Base-by-base conservation (phyloP, 2,888 invertebrate genomes). In the Cataglyphis rosenhaueri region DNA sequence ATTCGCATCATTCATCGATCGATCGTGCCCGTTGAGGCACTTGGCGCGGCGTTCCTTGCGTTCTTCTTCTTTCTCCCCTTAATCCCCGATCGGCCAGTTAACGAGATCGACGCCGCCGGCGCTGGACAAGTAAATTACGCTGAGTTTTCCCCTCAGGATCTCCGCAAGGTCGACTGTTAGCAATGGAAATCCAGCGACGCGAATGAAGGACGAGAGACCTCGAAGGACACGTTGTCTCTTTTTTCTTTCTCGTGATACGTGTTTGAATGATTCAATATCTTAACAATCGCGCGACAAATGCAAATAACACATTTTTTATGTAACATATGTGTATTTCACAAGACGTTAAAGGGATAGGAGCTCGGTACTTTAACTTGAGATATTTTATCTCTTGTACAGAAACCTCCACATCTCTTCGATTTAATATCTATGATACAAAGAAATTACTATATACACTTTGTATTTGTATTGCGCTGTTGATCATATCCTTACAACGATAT, bases 61-160 rank as follows among this genome's bases (percentile, higher is more conserved):
- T 62, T 62, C 71, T 82, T 66, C 79, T 86, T 81, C 78, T 79
- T 73, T 74, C 76, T 89, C 92, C 91, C 89, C 92, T 93, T 93
- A 92, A 93, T 93, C 92, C 93, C 86, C 89, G 92, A 94, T 93
- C 93, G 84, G 91, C 89, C 86, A 93, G 91, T 92, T 94, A 93
- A 93, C 93, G 93, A 93, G 93, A 87, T 92, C 92, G 92, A 89
- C 89, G 92, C 93, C 92, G 92, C 91, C 91, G 91, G 92, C 92
- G 89, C 86, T 87, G 91, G 91, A 92, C 92, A 92, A 92, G 93
- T 93, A 93, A 93, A 94, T 94, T 94, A 93, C 94, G 92, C 92
- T 88, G 86, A 84, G 64, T 84, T 87, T 87, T 75, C 86, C 81
- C n/a, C 79, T 84, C 85, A 83, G 86, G 90, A 90, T 87, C 88